phyloP scores from a whole-genome alignment of 2,888 invertebrate species.

The Platyscelio sp. region DNA sequence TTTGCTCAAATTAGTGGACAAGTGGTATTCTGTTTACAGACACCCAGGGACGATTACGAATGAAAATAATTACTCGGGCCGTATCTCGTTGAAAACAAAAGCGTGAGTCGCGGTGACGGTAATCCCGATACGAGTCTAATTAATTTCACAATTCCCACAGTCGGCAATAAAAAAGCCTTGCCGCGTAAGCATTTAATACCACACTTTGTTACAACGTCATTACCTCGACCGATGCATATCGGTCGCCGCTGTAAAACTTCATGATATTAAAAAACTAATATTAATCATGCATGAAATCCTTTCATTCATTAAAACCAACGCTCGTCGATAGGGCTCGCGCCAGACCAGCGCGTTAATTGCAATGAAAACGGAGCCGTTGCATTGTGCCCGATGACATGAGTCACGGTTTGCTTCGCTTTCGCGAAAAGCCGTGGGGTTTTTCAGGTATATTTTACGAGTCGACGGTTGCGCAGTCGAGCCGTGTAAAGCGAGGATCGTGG shows the following conservation, averaged over 20 bases:
- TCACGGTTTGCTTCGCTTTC: constrained; percentile 38
- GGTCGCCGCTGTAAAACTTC: constrained; percentile 15
- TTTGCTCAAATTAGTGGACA: no score
- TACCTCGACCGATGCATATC: constrained; percentile 20
- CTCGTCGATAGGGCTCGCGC: not conserved
- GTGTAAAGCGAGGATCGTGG: constrained; percentile 30
- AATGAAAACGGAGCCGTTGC: not conserved
- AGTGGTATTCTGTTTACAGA: no score
- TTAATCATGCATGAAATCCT: constrained; percentile 57
- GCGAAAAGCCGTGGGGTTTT: constrained; percentile 39
- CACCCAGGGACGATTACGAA: not conserved
- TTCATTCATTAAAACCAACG: constrained; percentile 34
- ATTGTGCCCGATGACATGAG: constrained; percentile 33
- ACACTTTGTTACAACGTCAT: constrained; percentile 41
- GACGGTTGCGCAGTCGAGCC: constrained; percentile 25
- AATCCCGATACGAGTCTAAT: not conserved
- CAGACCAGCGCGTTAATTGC: constrained; percentile 17
- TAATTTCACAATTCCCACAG: constrained; percentile 50
- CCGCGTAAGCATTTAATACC: constrained; percentile 32
- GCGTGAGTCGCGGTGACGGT: no score
- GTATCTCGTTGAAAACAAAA: constrained; percentile 26
- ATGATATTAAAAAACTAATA: constrained; percentile 28
- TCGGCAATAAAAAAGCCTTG: constrained; percentile 5
- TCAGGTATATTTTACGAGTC: constrained; percentile 43
- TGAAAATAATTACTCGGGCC: not conserved